Percentiles rank a stretch among this genome's conserved stretches.
Evolutionary conservation across 2,113 vertebrate species (phyloP).

Genomic region (Crypturellus undulatus): DNA sequence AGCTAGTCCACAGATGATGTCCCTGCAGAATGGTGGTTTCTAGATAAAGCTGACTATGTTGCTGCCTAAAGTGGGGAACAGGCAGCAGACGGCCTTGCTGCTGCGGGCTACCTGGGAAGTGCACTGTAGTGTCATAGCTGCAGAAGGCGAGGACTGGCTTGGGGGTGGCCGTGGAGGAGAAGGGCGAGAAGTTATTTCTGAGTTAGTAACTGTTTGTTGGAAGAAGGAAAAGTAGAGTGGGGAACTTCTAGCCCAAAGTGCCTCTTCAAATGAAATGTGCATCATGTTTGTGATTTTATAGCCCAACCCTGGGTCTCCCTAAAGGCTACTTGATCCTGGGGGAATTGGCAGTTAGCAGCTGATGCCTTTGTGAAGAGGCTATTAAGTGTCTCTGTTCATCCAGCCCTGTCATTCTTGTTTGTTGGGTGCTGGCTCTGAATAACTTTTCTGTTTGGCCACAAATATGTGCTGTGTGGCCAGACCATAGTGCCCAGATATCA

Average conservation of each 20-base stretch:
- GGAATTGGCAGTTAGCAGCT: not conserved
- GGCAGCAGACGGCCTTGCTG: not conserved
- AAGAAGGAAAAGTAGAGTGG: not conserved
- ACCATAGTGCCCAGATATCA: not conserved
- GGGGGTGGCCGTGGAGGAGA: not conserved
- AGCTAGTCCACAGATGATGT: not conserved
- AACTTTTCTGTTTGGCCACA: not conserved
- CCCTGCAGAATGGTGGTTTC: not conserved
- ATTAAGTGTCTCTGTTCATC: not conserved
- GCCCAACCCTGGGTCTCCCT: not conserved
- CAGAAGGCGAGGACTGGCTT: not conserved
- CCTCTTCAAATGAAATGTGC: not conserved
- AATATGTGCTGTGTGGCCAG: not conserved
- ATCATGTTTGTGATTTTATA: not conserved
- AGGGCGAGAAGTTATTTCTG: not conserved
- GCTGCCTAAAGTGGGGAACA: not conserved
- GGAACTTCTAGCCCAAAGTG: not conserved
- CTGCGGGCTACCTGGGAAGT: not conserved
- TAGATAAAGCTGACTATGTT: fast-evolving
- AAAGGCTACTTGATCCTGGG: not conserved
- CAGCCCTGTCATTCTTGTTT: not conserved
- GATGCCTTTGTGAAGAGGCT: not conserved
- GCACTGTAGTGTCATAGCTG: fast-evolving
- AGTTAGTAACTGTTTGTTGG: not conserved
- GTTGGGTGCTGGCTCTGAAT: not conserved